Evolutionary conservation across 1,140 invertebrate genomes (phyloP), one percentile per base, ranked within the genome.

Genomic region (Dreissena polymorpha): DNA sequence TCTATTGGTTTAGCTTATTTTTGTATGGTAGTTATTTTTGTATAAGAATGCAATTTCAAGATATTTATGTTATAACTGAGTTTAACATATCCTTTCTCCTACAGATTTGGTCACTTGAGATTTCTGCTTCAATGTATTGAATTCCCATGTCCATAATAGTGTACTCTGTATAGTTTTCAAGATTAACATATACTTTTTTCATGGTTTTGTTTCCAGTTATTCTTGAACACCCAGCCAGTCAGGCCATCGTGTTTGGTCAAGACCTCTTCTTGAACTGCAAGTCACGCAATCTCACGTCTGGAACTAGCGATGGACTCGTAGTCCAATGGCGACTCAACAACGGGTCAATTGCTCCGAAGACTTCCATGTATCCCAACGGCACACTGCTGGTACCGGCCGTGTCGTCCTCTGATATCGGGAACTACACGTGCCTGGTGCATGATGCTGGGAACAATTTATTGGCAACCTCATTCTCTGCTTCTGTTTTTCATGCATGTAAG

Each of bases 401-500:
- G 3, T 25, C 25, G 7, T 7, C 16, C 14, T 60, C 67, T n/a
- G 86, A 89, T 25, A 70, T 85, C n/a, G 88, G 88, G n/a, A 75
- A 85, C 39, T 89, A 89, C 70, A 83, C 78, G 0, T 88, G 87
- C 76, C 53, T 69, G 13, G 78, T 86, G 16, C 57, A 39, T 57
- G 70, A 57, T 51, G 55, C 13, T 6, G 39, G 10, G 8, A 65
- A 55, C 23, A 16, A n/a, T 5, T 29, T n/a, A 18, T 3, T 78
- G 8, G 25, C 72, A 0, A 49, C 27, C 10, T 76, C 74, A 49
- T 73, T 63, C 13, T n/a, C 64, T 7, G 86, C 85, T 16, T 39
- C 13, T 23, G 80, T 89, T 6, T 81, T 87, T 25, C 74, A 86
- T 72, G 86, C 88, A 14, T 89, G 88, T 89, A 78, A 84, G 86